Conservation (phyloP, 2,113 vertebrate species). For the Promerops cafer region DNA sequence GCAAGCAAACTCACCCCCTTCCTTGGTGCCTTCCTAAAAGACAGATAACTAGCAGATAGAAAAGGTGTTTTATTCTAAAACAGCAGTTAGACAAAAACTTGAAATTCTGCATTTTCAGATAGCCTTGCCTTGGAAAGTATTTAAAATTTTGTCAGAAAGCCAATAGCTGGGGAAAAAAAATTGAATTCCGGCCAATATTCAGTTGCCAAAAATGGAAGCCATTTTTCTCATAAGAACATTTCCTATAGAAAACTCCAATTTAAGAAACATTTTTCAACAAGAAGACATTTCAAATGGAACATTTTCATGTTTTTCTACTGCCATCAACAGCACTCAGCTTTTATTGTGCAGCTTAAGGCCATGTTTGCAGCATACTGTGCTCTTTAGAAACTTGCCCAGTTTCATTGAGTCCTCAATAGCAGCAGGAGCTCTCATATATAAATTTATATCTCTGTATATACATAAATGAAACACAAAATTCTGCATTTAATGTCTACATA, state of each 20-base stretch:
- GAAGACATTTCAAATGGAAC: conserved; percentile 37
- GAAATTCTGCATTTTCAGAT: not conserved
- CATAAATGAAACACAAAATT: not conserved
- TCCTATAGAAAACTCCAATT: conserved; percentile 29
- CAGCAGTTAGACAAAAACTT: not conserved
- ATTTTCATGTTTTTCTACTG: conserved; percentile 42
- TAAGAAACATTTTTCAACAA: conserved; percentile 33
- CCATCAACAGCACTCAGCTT: conserved; percentile 39
- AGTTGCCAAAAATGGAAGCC: conserved; percentile 10
- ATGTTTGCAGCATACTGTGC: conserved; percentile 34
- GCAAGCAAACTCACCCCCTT: not conserved
- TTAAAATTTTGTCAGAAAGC: conserved; percentile 19
- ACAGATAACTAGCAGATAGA: not conserved
- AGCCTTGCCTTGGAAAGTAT: not conserved
- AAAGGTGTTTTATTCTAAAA: not conserved
- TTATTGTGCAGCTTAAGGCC: conserved; percentile 46
- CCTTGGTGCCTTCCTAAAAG: not conserved
- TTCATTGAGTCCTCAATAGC: not conserved
- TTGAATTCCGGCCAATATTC: not conserved
- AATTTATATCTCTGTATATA: not conserved
- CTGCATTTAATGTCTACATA: not conserved
- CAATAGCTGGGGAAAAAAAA: not conserved
- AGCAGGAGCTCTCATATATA: not conserved
- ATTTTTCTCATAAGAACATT: conserved; percentile 21
- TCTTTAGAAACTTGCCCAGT: conserved; percentile 21